Evolutionary conservation across 2,888 invertebrate genomes (phyloP), one percentile per base, ranked within the genome.

Genomic region (Latrodectus elegans): DNA sequence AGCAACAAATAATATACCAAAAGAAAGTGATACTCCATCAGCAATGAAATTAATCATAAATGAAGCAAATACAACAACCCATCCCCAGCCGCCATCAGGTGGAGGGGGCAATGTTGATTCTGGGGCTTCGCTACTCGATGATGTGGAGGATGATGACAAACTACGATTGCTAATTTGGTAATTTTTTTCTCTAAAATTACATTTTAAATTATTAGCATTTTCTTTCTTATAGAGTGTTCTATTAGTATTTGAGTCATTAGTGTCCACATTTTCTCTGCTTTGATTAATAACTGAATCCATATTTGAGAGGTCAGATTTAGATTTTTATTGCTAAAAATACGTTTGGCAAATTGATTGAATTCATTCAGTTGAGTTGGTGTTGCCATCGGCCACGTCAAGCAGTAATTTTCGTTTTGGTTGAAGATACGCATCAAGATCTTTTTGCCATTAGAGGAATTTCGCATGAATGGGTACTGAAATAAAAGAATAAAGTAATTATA

Each of bases 1-100:
- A 91, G 97, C 96, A 3, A 96, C 95, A 92, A 94, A 97, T 91
- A 98, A 95, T 8, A 97, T 95, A 82, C 98, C 98, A 92, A 97
- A 97, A 89, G 96, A 96, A 93, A 97, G 97, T 0, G 97, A 97
- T 90, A 97, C 95, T 4, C 98, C 98, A 92, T 98, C 98, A 67
- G 97, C 97, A 91, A 98, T 96, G 89, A 97, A 94, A 92, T 97
- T 97, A 89, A 97, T 95, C 93, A 97, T 94, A 92, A 98, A 97
- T 0, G 97, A 95, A 49, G 96, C 96, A 88, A 95, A 95, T 0
- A 97, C 97, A 77, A 98, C 95, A 53, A 97, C 95, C 97, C 97
- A 98, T 8, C 97, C 97, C 95, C 96, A 97, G 15, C 97, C 97
- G 12, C 97, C 97, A 92, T 97, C 97, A 1, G 96, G 97, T 6